Evolutionary conservation across 2,888 invertebrate species (phyloP).

Genomic region (Dendrolimus pini): DNA sequence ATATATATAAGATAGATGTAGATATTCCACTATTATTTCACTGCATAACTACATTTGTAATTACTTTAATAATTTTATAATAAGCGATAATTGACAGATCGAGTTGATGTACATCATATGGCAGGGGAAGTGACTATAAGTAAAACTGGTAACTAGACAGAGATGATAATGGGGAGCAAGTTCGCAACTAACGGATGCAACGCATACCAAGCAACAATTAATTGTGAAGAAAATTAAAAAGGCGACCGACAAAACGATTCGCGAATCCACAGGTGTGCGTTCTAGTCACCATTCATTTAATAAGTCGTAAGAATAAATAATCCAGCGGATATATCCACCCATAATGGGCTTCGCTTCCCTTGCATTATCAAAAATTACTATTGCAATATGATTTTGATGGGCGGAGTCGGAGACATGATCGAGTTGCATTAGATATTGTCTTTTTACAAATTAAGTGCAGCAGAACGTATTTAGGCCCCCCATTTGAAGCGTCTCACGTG

Average conservation of each 20-base stretch:
- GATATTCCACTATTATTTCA: no score
- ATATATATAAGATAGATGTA: no score
- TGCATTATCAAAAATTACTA: constrained; percentile 67
- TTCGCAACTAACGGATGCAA: constrained; percentile 52
- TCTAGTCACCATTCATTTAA: neutral
- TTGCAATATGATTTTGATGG: constrained; percentile 61
- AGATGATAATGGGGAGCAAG: constrained; percentile 51
- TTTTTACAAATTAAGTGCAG: constrained; percentile 55
- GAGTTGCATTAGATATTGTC: constrained; percentile 50
- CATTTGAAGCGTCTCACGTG: constrained; percentile 39
- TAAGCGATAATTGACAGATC: no score
- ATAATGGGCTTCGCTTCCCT: constrained; percentile 53
- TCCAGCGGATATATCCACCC: constrained; percentile 63
- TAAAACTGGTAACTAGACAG: constrained; percentile 18
- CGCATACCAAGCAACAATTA: constrained; percentile 49
- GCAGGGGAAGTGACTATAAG: constrained; percentile 9
- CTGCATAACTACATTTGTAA: no score
- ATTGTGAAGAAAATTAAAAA: constrained; percentile 46
- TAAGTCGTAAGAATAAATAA: constrained; percentile 1
- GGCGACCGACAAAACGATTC: constrained; percentile 43
- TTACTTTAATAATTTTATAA: no score
- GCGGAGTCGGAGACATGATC: constrained; percentile 51
- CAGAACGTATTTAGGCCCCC: constrained; percentile 41
- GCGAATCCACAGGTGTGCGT: constrained; percentile 55
- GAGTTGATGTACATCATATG: neutral